A percentile compares a stretch with the other conserved stretches of the same genome.
These are phyloP conservation scores for Pseudomyrmex pallidus DNA, from an alignment of 1,140 invertebrate genomes.

Conservation along the genomic window DNA sequence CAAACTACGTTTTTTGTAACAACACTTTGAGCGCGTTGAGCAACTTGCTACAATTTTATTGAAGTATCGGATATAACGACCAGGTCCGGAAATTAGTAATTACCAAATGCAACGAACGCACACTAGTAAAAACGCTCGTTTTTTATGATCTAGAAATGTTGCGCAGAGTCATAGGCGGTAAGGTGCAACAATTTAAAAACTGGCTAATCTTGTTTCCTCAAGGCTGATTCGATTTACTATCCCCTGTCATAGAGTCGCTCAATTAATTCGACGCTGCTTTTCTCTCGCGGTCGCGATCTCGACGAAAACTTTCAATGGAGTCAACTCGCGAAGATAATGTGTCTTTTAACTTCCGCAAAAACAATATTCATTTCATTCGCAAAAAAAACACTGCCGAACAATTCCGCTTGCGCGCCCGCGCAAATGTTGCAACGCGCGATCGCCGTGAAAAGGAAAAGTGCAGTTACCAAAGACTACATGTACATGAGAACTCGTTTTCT, in stretches of 20 bases:
- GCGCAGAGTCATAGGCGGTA: not conserved
- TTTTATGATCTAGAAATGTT: conserved; percentile 9
- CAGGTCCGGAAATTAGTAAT: not conserved
- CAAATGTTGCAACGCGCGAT: not conserved
- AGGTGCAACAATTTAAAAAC: not conserved
- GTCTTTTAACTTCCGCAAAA: not conserved
- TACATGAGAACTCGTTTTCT: conserved; percentile 45
- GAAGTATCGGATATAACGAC: not conserved
- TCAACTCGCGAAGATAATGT: too few relatives aligned
- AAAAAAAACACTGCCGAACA: too few relatives aligned
- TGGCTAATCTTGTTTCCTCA: not conserved
- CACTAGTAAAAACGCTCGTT: not conserved
- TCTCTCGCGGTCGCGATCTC: not conserved
- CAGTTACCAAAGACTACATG: conserved; percentile 35
- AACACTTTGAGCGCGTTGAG: too few relatives aligned
- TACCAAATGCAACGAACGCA: not conserved
- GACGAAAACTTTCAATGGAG: too few relatives aligned
- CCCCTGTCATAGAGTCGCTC: not conserved
- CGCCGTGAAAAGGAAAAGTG: conserved; percentile 38
- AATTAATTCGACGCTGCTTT: not conserved
- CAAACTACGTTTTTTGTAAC: too few relatives aligned
- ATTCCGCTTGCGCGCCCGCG: too few relatives aligned
- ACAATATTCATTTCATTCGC: not conserved
- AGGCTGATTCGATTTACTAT: not conserved
- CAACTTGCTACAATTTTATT: not conserved